Evolutionary conservation across 2,113 vertebrate genomes (phyloP), one percentile per base, ranked within the genome.

Genomic region (Scomber colias): DNA sequence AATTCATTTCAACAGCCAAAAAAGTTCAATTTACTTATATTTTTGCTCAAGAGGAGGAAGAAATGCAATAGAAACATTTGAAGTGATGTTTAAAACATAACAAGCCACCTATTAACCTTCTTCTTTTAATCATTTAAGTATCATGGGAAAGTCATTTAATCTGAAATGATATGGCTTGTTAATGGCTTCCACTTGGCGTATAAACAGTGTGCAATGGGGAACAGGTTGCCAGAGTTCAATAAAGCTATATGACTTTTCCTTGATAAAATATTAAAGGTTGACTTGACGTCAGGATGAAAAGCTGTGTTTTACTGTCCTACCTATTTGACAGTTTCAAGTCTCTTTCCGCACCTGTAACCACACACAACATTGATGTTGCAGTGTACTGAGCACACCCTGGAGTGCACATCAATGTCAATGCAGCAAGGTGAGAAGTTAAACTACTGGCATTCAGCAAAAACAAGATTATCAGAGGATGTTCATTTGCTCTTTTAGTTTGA

Each of bases 1-100:
- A 62, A 76, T 80, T 62, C 65, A 68, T 72, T 75, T 77, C 53
- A 50, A 13, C 16, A 67, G 48, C 9, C 61, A 66, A 75, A 2
- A 57, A 57, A 45, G 16, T 46, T 64, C 62, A 4, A 21, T 60
- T 65, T 63, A 40, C 48, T 62, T 24, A 44, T 24, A 19, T 35
- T 48, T 66, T 61, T 12, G 35, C 13, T 45, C 40, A 61, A 40
- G 35, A 53, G 1, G 21, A 46, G 11, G 46, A 48, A n/a, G 24
- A 56, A 64, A 74, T 17, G 17, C 0, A 5, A 55, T 59, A 5
- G 70, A 27, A 46, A 46, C 11, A 54, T 60, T 11, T 24, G 12
- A 7, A 0, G 4, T 13, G 12, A 45, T 31, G 1, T 50, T 67
- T 45, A 56, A 44, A 64, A 59, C 56, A 16, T 56, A 64, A 35